Percentiles rank a stretch among this genome's conserved stretches.
These are phyloP conservation scores for Serranochromis macrocephalus DNA, from an alignment of 2,113 vertebrate genomes.

Conservation along the genomic window DNA sequence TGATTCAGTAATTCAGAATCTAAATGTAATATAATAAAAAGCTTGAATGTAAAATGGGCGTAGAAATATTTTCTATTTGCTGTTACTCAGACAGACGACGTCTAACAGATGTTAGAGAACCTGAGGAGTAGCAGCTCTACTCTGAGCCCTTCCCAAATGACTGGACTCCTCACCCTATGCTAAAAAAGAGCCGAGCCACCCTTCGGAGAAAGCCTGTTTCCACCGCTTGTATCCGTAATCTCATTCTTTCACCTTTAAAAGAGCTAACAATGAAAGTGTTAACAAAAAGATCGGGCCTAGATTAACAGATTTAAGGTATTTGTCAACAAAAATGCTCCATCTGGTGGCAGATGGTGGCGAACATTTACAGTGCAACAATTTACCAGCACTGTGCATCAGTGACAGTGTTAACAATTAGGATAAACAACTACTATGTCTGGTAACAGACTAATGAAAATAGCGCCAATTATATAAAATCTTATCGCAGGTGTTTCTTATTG, in stretches of 20 bases:
- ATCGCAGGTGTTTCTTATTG: not conserved
- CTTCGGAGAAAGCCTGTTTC: not conserved
- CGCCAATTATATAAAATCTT: rapidly evolving
- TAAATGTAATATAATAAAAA: not conserved
- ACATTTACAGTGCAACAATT: not conserved
- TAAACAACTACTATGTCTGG: not conserved
- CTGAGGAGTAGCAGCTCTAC: not conserved
- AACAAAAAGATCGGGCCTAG: not conserved
- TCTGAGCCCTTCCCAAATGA: not conserved
- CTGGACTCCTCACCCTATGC: not conserved
- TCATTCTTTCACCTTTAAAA: not conserved
- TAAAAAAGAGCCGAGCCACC: not conserved
- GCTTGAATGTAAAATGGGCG: not conserved
- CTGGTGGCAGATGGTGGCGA: not conserved
- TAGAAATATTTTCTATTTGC: not conserved
- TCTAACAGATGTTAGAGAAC: not conserved
- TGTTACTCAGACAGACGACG: not conserved
- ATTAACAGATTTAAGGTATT: not conserved
- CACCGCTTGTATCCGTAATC: not conserved
- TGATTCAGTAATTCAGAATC: not conserved
- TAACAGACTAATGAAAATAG: not conserved
- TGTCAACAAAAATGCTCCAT: not conserved
- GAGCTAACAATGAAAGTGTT: not conserved
- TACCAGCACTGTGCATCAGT: not conserved
- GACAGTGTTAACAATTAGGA: not conserved